Evolutionary conservation across 2,113 vertebrate species (phyloP).

Genomic region (Pampusana beccarii): DNA sequence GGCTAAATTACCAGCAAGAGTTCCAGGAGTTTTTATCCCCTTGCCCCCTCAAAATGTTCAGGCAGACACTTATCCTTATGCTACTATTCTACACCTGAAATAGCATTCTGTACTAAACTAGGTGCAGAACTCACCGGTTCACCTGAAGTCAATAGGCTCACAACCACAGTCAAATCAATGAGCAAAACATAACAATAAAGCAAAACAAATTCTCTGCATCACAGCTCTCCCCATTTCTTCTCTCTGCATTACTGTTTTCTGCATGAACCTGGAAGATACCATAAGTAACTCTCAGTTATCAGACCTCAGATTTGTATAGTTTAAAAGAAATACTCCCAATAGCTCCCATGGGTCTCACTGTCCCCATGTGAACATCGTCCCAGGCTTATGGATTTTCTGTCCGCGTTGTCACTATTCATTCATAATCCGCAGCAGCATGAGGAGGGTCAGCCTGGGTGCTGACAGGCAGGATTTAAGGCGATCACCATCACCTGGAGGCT

Average conservation of each 20-base stretch:
- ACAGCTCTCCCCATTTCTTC: not conserved
- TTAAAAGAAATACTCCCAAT: not conserved
- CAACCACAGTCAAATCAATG: not conserved
- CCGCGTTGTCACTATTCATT: too few species aligned
- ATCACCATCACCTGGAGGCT: not conserved
- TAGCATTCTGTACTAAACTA: not conserved
- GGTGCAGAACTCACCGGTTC: not conserved
- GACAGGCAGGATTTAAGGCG: not conserved
- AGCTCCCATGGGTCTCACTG: not conserved
- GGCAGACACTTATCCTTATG: not conserved
- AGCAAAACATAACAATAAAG: not conserved
- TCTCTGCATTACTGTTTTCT: not conserved
- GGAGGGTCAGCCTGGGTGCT: not conserved
- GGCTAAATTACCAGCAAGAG: not conserved
- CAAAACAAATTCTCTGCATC: not conserved
- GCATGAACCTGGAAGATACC: not conserved
- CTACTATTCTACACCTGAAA: not conserved
- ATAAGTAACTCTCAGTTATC: too few species aligned
- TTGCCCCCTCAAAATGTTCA: not conserved
- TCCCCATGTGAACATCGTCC: rapidly evolving
- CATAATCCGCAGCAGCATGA: rapidly evolving
- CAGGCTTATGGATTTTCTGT: not conserved
- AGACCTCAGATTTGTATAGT: not conserved
- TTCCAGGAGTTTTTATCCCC: not conserved
- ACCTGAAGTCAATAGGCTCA: not conserved